These are phyloP conservation scores for Myotis yumanensis DNA, from an alignment of 2,113 vertebrate species.

Conservation along the genomic window DNA sequence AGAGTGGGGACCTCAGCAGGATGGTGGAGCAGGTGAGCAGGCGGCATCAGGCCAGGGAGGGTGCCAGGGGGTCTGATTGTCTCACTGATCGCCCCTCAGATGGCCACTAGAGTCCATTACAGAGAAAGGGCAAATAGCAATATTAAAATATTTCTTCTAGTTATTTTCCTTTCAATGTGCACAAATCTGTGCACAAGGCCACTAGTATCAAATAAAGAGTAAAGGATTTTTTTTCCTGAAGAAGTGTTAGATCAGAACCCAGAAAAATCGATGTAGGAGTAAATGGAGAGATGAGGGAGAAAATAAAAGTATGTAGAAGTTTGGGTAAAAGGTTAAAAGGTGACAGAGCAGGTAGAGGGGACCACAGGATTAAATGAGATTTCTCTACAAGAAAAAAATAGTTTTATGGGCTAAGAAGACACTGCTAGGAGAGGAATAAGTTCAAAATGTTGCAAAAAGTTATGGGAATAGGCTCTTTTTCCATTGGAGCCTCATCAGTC, in stretches of 20 bases:
- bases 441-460: not conserved
- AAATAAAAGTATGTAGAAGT: not conserved
- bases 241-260: not conserved
- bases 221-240: not conserved
- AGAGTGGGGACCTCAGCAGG: too few relatives aligned
- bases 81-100: too few relatives aligned
- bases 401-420: not conserved
- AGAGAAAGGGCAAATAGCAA: too few relatives aligned
- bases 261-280: not conserved
- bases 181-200: too few relatives aligned
- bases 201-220: not conserved
- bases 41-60: too few relatives aligned
- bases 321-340: not conserved
- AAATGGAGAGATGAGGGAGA: not conserved
- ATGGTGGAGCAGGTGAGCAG: too few relatives aligned
- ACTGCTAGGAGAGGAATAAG: not conserved
- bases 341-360: not conserved
- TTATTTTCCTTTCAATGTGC: too few relatives aligned
- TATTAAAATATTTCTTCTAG: too few relatives aligned
- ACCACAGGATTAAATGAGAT: not conserved
- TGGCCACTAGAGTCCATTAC: too few relatives aligned
- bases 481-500: not conserved
- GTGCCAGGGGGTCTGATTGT: too few relatives aligned
- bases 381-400: not conserved
- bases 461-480: not conserved